phyloP scores from a whole-genome alignment of 2,888 invertebrate species.

The Psococerastis gibbosa region DNA sequence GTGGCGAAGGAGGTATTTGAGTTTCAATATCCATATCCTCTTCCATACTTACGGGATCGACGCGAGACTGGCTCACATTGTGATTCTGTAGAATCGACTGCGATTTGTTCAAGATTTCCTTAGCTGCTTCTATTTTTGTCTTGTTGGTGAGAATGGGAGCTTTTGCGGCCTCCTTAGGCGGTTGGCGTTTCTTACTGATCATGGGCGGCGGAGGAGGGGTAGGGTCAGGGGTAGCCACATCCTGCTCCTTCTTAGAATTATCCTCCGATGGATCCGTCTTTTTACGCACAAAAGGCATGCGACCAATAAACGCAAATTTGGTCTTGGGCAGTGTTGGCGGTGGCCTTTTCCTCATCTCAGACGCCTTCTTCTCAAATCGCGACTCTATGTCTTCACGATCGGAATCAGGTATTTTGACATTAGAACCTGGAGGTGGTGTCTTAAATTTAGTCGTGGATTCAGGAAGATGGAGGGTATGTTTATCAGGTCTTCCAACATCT shows the following conservation, averaged over 20 bases:
- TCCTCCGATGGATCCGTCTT: constrained; percentile 17
- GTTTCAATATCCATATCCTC: not conserved
- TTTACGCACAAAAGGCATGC: constrained; percentile 61
- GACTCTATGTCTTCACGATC: constrained; percentile 23
- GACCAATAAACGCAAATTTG: constrained; percentile 67
- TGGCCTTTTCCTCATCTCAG: constrained; percentile 8
- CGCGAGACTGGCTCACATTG: not conserved
- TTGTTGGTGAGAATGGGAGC: constrained; percentile 8
- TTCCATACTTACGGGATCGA: constrained; percentile 2
- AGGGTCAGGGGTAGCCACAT: constrained; percentile 17
- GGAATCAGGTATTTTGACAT: constrained; percentile 11
- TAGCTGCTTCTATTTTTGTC: constrained; percentile 9
- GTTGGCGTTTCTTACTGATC: constrained; percentile 20
- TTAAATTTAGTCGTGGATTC: not conserved
- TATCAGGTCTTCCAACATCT: constrained; percentile 10
- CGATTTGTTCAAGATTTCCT: not conserved
- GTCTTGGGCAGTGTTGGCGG: constrained; percentile 29
- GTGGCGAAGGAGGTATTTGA: constrained; percentile 13
- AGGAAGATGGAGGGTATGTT: not conserved
- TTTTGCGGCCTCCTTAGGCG: not conserved
- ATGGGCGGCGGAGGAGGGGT: constrained; percentile 26
- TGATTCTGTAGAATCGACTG: not conserved
- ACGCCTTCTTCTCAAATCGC: constrained; percentile 23
- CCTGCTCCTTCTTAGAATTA: constrained; percentile 21
- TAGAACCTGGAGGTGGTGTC: not conserved